These are phyloP conservation scores for Syrrhaptes paradoxus DNA, from an alignment of 2,113 vertebrate species.

Conservation along the genomic window DNA sequence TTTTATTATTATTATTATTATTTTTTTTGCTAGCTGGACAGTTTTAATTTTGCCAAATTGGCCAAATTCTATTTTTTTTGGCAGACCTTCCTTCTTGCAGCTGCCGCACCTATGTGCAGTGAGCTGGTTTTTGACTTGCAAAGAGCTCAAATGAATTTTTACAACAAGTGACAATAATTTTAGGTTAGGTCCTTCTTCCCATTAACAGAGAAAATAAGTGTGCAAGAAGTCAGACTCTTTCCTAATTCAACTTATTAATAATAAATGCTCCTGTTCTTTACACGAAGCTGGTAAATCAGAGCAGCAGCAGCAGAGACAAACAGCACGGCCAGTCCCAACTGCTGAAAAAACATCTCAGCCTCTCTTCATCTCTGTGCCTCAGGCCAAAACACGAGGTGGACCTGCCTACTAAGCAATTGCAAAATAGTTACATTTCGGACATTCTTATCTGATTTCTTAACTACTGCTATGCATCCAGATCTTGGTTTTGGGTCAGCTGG, in stretches of 20 bases:
- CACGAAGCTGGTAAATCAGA: background rate
- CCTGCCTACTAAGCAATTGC: background rate
- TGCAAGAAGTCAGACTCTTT: background rate
- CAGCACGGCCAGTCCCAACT: background rate
- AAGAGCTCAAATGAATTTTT: background rate
- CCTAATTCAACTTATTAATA: background rate
- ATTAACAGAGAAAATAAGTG: background rate
- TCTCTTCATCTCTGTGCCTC: background rate
- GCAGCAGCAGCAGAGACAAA: background rate
- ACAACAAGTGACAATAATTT: background rate
- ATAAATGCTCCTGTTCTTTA: background rate
- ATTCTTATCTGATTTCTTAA: constrained; percentile 11
- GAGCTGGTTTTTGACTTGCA: background rate
- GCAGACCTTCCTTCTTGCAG: no score
- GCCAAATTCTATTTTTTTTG: background rate
- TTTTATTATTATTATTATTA: no score
- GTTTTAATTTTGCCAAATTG: background rate
- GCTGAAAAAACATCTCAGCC: background rate
- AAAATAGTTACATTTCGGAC: background rate
- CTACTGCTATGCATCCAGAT: background rate
- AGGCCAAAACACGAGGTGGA: background rate
- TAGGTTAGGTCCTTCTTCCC: background rate
- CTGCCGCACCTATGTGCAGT: background rate
- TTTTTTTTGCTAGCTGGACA: background rate
- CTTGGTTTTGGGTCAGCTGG: background rate